Base-by-base conservation (phyloP, 2,888 invertebrate species). In the Acanthopleura granulata region DNA sequence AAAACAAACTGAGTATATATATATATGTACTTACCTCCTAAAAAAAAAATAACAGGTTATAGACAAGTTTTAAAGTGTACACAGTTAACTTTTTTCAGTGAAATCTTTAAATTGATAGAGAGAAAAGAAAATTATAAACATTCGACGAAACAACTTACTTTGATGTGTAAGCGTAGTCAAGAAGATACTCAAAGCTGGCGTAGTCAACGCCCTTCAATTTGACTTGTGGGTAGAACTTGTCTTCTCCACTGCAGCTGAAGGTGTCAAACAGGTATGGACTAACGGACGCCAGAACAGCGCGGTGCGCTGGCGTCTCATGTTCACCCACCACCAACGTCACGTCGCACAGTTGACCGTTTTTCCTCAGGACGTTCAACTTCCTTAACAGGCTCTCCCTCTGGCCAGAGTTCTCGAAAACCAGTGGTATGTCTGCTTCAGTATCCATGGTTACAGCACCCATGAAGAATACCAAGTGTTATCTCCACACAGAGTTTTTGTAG, bases 311-410 rank as follows among this genome's bases (percentile, higher is more conserved):
- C 72, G 95, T 92, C 90, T 95, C 96, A 57, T 92, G 92, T 83
- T 93, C 93, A 71, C 93, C 94, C 1, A 95, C 95, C 90, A 95
- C 94, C 85, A 96, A 92, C 86, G 94, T 93, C 84, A 95, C 95
- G 92, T 96, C 96, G 92, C 95, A 96, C 91, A 96, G 95, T 89
- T 96, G 95, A 76, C 94, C 93, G 89, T 95, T 94, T 91, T 95
- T 95, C 85, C 95, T 93, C 93, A 96, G 93, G 91, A 93, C 94
- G 91, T 95, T 94, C 82, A 96, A 93, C 57, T 94, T 93, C 74
- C 92, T 91, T 79, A 95, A 92, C 82, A 93, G 93, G 4, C 83
- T 82, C 66, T 79, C 80, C 83, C 85, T 80, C 73, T 88, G 85
- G 18, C 81, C 70, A 0, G 61, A 70, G 77, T 89, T 88, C 50